Conservation (phyloP, 2,113 vertebrate genomes). For the Mustela nigripes region DNA sequence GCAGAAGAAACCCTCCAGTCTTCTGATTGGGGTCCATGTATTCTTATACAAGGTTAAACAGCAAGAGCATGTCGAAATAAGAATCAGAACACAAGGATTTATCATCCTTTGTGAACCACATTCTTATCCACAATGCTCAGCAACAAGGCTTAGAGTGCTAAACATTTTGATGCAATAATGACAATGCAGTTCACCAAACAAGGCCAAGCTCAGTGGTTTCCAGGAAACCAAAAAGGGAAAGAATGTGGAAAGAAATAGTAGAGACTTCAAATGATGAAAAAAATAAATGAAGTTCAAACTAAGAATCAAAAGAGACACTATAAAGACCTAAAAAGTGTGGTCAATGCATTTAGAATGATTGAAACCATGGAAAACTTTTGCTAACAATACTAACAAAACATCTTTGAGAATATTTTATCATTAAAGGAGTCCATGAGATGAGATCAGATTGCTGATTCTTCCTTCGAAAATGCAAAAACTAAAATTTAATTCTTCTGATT, state of each 20-base stretch:
- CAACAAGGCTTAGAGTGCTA: slow-evolving; percentile 90
- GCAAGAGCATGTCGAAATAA: slow-evolving; percentile 59
- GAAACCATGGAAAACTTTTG: slow-evolving; percentile 76
- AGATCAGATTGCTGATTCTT: slow-evolving; percentile 63
- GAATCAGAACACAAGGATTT: slow-evolving; percentile 78
- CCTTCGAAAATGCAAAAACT: slow-evolving; percentile 66
- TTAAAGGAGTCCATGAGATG: slow-evolving; percentile 14
- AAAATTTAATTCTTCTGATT: background rate
- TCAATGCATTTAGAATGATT: slow-evolving; percentile 73
- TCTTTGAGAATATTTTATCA: slow-evolving; percentile 79
- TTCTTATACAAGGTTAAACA: slow-evolving; percentile 66
- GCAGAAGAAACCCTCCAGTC: slow-evolving; percentile 69
- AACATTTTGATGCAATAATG: slow-evolving; percentile 88
- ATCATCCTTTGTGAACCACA: slow-evolving; percentile 90
- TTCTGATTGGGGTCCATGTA: slow-evolving; percentile 46
- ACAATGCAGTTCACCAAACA: slow-evolving; percentile 88
- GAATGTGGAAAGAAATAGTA: slow-evolving; percentile 87
- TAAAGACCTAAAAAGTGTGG: slow-evolving; percentile 68
- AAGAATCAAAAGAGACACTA: slow-evolving; percentile 84
- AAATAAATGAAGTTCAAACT: slow-evolving; percentile 85
- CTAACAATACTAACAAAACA: slow-evolving; percentile 81
- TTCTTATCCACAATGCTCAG: slow-evolving; percentile 91
- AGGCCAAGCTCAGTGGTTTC: slow-evolving; percentile 90
- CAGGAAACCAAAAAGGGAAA: slow-evolving; percentile 88
- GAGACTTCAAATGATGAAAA: slow-evolving; percentile 82